phyloP scores from a whole-genome alignment of 1,140 invertebrate species.

The Lasaia peninsularis region DNA sequence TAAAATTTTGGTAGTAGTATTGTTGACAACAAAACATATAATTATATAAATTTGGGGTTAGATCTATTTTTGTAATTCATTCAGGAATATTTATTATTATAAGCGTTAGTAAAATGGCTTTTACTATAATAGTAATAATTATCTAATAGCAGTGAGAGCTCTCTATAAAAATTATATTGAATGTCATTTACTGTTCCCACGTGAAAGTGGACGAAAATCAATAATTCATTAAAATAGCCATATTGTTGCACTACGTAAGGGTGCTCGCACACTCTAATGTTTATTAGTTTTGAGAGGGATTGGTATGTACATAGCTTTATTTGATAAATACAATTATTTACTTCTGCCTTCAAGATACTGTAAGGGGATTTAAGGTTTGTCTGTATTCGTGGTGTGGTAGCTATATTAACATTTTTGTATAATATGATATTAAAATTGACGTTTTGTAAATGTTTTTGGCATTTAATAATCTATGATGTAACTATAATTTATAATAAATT shows the following conservation, averaged over 20 bases:
- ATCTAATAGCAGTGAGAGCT: background rate
- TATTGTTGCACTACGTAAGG: slow-evolving; percentile 26
- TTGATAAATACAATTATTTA: slow-evolving; percentile 31
- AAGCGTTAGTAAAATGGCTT: background rate
- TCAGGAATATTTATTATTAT: too few relatives aligned
- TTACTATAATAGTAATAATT: background rate
- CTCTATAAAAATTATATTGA: background rate
- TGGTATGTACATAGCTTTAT: slow-evolving; percentile 14
- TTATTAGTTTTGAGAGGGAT: background rate
- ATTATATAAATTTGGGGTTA: too few relatives aligned
- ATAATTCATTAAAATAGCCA: slow-evolving; percentile 32
- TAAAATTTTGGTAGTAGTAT: too few relatives aligned
- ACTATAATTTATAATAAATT: too few relatives aligned
- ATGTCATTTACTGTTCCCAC: background rate
- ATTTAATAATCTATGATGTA: too few relatives aligned
- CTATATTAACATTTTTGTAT: too few relatives aligned
- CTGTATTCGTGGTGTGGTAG: too few relatives aligned
- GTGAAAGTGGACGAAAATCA: slow-evolving; percentile 21
- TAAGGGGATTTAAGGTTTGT: background rate
- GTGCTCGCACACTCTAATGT: slow-evolving; percentile 17
- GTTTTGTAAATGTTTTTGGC: too few relatives aligned
- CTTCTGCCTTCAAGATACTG: slow-evolving; percentile 4
- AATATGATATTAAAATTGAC: too few relatives aligned
- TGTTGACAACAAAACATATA: too few relatives aligned
- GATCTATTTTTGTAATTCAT: too few relatives aligned